phyloP scores from a whole-genome alignment of 2,113 vertebrate genomes.

The Galemys pyrenaicus region DNA sequence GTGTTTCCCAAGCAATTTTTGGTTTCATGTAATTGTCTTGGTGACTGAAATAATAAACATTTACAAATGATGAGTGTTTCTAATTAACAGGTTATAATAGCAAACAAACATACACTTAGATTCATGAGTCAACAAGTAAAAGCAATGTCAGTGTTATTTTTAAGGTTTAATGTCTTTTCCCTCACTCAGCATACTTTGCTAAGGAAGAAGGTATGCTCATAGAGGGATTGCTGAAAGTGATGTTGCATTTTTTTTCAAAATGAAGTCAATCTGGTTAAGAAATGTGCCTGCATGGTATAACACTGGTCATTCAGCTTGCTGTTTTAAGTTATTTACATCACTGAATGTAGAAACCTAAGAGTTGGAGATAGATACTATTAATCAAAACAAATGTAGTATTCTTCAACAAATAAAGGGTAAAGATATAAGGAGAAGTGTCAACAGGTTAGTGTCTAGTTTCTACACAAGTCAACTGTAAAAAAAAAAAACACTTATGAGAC shows the following conservation, averaged over 20 bases:
- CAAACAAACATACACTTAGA: not conserved
- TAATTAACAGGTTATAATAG: slow-evolving; percentile 13
- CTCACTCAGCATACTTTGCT: not conserved
- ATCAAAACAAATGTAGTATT: too few relatives aligned
- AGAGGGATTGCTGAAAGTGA: not conserved
- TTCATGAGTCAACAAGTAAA: slow-evolving; percentile 39
- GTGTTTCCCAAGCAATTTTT: not conserved
- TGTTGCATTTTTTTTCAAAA: not conserved
- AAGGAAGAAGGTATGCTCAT: not conserved
- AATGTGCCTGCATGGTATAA: not conserved
- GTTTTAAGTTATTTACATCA: slow-evolving; percentile 33
- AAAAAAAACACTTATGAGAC: not conserved
- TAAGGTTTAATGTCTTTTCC: not conserved
- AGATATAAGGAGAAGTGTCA: not conserved
- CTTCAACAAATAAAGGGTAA: slow-evolving; percentile 15
- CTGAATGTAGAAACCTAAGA: not conserved
- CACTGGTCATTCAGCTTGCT: not conserved
- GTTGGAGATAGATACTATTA: not conserved
- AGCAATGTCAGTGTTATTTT: not conserved
- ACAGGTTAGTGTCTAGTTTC: not conserved
- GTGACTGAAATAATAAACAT: slow-evolving; percentile 42
- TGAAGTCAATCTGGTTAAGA: slow-evolving; percentile 7
- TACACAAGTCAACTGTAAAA: not conserved
- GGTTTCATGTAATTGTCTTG: not conserved
- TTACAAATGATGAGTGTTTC: slow-evolving; percentile 32